phyloP scores from a whole-genome alignment of 2,113 vertebrate species.

The Peromyscus maniculatus region DNA sequence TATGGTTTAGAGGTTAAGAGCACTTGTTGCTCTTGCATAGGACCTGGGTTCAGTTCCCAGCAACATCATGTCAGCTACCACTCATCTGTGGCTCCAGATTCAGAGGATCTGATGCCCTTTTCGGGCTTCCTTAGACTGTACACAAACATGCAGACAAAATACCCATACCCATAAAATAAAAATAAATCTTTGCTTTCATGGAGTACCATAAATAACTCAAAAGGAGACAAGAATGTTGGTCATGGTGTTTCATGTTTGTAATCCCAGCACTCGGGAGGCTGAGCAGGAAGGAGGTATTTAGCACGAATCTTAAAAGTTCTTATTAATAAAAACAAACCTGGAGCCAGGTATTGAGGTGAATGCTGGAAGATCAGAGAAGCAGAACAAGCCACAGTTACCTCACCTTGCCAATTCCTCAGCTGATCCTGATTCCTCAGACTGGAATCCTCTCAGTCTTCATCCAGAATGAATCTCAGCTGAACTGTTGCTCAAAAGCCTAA shows the following conservation, averaged over 20 bases:
- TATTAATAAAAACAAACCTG: no score
- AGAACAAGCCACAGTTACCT: no score
- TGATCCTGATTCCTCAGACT: no score
- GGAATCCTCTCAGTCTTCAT: no score
- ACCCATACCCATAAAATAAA: not conserved
- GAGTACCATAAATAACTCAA: not conserved
- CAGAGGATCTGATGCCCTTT: not conserved
- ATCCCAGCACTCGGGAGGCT: not conserved
- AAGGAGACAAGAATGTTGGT: not conserved
- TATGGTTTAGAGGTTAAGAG: not conserved
- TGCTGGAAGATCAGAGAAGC: no score
- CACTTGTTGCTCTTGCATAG: not conserved
- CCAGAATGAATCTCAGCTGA: no score
- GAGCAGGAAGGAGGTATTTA: not conserved
- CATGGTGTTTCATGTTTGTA: not conserved
- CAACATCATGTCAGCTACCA: not conserved
- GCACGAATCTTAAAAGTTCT: no score
- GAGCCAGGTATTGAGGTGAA: no score
- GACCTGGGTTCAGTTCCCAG: not conserved
- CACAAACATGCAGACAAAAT: not conserved
- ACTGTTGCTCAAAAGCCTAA: no score
- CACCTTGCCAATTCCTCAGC: no score
- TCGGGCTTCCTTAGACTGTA: not conserved
- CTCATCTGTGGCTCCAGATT: not conserved
- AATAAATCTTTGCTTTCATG: not conserved